These are phyloP conservation scores for Agrochola lychnidis DNA, from an alignment of 2,888 invertebrate genomes.

Conservation along the genomic window DNA sequence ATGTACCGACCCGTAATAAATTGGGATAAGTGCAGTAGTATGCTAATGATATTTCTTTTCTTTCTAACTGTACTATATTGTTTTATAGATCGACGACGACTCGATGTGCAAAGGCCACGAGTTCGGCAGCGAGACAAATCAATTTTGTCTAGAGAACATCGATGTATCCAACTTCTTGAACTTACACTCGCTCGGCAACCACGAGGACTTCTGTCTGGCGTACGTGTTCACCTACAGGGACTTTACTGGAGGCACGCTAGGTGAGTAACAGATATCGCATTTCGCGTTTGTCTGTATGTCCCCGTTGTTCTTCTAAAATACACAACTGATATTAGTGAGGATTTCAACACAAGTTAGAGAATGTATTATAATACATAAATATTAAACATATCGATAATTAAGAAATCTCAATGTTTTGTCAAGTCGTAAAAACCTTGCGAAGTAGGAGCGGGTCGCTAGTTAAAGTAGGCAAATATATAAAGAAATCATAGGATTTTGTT, in stretches of 20 bases:
- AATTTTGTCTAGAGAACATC: slow-evolving; percentile 98
- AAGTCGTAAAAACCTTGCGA: too few relatives aligned
- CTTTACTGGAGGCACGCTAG: slow-evolving; percentile 98
- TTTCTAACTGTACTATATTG: neutral
- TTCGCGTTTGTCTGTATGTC: too few relatives aligned
- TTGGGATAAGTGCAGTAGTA: too few relatives aligned
- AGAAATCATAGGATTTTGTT: neutral
- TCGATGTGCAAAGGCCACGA: slow-evolving; percentile 92
- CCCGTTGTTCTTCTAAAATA: too few relatives aligned
- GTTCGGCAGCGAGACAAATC: slow-evolving; percentile 92
- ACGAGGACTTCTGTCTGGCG: slow-evolving; percentile 99
- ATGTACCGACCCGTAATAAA: too few relatives aligned
- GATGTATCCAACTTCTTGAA: slow-evolving; percentile 99
- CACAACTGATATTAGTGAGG: too few relatives aligned
- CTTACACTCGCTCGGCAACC: slow-evolving; percentile 98
- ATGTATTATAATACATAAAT: too few relatives aligned
- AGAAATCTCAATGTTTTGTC: too few relatives aligned
- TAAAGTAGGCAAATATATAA: neutral
- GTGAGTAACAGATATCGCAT: slow-evolving; percentile 66
- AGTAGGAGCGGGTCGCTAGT: too few relatives aligned
- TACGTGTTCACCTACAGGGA: slow-evolving; percentile 99
- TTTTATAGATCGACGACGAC: slow-evolving; percentile 96
- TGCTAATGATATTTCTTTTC: too few relatives aligned
- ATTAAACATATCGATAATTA: too few relatives aligned
- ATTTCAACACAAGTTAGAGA: too few relatives aligned